A percentile compares a stretch with the other conserved stretches of the same genome.
Conservation (phyloP, 1,140 invertebrate species). For the Drosophila santomea region DNA sequence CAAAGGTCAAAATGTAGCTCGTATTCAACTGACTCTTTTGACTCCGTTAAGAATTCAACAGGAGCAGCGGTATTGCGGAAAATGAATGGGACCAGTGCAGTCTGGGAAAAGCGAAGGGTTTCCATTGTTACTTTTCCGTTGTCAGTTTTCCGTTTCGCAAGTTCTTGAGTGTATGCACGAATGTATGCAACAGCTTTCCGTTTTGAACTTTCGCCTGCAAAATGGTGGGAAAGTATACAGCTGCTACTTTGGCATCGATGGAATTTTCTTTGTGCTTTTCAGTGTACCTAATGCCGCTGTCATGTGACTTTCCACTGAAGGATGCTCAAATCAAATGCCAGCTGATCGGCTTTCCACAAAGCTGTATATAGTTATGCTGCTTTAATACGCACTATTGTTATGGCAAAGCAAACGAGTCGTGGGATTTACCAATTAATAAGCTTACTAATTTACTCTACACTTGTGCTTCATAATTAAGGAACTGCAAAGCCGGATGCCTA, state of each 20-base stretch:
- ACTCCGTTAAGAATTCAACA: slow-evolving; percentile 1
- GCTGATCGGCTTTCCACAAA: neutral
- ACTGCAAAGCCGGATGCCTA: slow-evolving; percentile 5
- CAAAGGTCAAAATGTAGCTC: neutral
- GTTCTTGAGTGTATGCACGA: slow-evolving; percentile 5
- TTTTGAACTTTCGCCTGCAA: slow-evolving; percentile 4
- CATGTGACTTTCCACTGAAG: neutral
- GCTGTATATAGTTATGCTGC: neutral
- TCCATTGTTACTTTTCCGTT: neutral
- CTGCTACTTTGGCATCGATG: slow-evolving; percentile 3
- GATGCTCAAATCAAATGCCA: neutral
- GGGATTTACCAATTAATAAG: slow-evolving; percentile 24
- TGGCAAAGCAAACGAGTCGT: neutral
- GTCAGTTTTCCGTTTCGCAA: slow-evolving; percentile 2
- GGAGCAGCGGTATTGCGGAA: neutral
- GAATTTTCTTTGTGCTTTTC: neutral
- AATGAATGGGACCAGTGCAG: slow-evolving; percentile 1
- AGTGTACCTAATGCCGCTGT: neutral
- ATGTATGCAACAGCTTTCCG: slow-evolving; percentile 16
- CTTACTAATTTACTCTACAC: slow-evolving; percentile 10
- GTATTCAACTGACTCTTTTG: neutral
- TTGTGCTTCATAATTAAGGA: neutral
- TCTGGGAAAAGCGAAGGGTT: neutral
- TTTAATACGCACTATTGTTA: neutral
- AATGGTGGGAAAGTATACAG: slow-evolving; percentile 23